Evolutionary conservation across 2,797 vertebrate genomes (phyloP).

Genomic region (Rhynchonycteris naso): DNA sequence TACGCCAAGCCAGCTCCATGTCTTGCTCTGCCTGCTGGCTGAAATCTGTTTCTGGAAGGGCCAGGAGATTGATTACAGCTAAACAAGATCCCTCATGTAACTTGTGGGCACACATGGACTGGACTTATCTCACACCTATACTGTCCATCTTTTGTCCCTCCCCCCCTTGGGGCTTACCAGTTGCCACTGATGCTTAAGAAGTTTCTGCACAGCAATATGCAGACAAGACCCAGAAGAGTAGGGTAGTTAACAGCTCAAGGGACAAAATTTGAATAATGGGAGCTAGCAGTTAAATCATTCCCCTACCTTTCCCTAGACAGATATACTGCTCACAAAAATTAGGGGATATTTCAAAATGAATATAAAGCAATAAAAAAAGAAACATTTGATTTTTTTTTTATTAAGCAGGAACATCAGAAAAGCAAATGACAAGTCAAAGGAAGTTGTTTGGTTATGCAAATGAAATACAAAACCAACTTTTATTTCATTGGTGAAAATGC

Average conservation of each 20-base stretch:
- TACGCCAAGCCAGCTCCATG: not conserved
- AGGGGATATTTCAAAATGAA: no score
- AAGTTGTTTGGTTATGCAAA: no score
- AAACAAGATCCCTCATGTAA: not conserved
- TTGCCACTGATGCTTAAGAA: not conserved
- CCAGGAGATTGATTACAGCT: not conserved
- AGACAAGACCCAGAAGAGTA: not conserved
- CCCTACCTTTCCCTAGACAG: not conserved
- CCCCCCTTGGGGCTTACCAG: not conserved
- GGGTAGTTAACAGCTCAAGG: not conserved
- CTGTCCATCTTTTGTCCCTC: not conserved
- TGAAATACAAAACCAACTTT: no score
- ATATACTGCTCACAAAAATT: not conserved
- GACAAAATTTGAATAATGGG: not conserved
- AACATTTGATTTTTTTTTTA: no score
- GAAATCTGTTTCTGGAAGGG: not conserved
- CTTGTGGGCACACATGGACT: not conserved
- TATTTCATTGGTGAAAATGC: no score
- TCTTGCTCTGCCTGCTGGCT: not conserved
- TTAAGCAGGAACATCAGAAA: no score
- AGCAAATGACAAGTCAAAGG: no score
- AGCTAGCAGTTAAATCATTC: not conserved
- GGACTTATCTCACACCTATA: not conserved
- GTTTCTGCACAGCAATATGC: not conserved
- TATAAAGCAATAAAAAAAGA: no score